A percentile compares a stretch with the other conserved stretches of the same genome.
phyloP scores from a whole-genome alignment of 2,113 vertebrate genomes.

The Corythaeola cristata region DNA sequence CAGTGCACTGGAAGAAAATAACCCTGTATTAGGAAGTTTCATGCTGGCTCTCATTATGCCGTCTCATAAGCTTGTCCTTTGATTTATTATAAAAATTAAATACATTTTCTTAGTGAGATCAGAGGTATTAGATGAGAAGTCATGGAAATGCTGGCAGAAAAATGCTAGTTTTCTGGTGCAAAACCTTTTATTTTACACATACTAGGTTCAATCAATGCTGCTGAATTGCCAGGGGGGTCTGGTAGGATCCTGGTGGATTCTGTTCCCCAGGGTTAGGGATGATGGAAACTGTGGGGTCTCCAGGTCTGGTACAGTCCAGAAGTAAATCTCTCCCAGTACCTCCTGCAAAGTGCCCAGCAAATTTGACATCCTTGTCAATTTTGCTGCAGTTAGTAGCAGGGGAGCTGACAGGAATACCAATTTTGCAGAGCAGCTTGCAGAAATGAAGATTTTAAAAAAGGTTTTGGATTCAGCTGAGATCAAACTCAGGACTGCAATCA shows the following conservation, averaged over 20 bases:
- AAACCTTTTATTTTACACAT: background rate
- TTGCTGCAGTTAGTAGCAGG: background rate
- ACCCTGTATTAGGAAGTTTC: slow-evolving; percentile 26
- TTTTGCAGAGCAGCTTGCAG: background rate
- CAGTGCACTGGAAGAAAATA: slow-evolving; percentile 29
- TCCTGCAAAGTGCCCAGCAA: background rate
- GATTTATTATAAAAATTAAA: slow-evolving; percentile 53
- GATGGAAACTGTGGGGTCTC: background rate
- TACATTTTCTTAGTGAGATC: slow-evolving; percentile 10
- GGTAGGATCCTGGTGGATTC: background rate
- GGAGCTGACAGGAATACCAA: slow-evolving; percentile 11
- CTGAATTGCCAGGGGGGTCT: background rate
- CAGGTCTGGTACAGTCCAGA: background rate
- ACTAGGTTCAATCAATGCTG: background rate
- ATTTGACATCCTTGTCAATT: slow-evolving; percentile 14
- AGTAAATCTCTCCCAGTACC: background rate
- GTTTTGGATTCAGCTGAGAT: background rate
- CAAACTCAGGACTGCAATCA: background rate
- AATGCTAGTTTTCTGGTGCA: background rate
- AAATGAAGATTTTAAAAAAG: background rate
- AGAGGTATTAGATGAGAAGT: background rate
- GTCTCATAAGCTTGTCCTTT: slow-evolving; percentile 7
- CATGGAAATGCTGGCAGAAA: background rate
- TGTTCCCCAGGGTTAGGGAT: background rate
- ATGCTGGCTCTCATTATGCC: slow-evolving; percentile 55